Conservation (phyloP, 2,888 invertebrate species). For the Orthosia cruda region DNA sequence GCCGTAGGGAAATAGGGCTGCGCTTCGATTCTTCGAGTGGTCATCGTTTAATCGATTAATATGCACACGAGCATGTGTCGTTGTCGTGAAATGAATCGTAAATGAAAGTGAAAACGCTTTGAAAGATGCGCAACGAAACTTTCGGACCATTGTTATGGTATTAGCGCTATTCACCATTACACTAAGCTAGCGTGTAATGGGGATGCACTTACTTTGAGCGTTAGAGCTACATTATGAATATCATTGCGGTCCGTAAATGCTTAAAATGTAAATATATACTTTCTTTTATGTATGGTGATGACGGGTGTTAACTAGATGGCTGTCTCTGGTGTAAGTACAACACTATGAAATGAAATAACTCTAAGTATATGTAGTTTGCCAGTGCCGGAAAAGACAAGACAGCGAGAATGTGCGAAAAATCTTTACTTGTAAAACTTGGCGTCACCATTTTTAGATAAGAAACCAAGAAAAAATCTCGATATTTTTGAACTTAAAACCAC, state of each 20-base stretch:
- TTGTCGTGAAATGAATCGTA: constrained; percentile 79
- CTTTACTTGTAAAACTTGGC: too few relatives aligned
- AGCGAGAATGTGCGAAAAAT: not conserved
- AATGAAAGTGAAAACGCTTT: constrained; percentile 82
- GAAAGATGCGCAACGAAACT: constrained; percentile 74
- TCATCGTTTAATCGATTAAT: constrained; percentile 69
- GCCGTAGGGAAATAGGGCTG: constrained; percentile 64
- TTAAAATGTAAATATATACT: constrained; percentile 54
- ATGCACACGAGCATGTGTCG: constrained; percentile 72
- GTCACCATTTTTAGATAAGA: too few relatives aligned
- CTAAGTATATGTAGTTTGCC: not conserved
- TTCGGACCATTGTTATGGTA: constrained; percentile 73
- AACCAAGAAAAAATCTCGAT: too few relatives aligned
- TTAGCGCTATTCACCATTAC: constrained; percentile 60
- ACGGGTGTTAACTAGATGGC: not conserved
- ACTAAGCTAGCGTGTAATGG: constrained; percentile 63
- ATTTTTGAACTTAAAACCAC: too few relatives aligned
- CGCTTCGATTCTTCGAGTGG: constrained; percentile 28
- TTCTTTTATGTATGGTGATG: constrained; percentile 35
- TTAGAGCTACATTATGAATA: constrained; percentile 40
- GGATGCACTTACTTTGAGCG: constrained; percentile 53
- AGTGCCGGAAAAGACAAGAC: not conserved
- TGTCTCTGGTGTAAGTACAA: not conserved
- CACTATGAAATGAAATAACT: not conserved
- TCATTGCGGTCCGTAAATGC: constrained; percentile 31